Conservation (phyloP, 2,113 vertebrate species). For the Labrus mixtus region DNA sequence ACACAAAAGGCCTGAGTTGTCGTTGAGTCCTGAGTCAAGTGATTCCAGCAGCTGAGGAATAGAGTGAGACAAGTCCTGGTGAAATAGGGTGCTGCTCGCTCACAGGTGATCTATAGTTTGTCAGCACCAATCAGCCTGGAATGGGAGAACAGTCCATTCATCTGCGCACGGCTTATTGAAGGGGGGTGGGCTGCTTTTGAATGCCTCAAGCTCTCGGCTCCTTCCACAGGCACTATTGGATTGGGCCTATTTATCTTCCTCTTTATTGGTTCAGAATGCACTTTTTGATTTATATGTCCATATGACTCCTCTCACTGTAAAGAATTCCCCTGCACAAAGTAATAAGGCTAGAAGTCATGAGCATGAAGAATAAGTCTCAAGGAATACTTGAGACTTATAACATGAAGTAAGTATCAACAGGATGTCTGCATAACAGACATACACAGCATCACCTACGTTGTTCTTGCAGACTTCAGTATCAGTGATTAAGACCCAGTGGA, state of each 20-base stretch:
- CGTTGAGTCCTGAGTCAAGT: conserved; percentile 52
- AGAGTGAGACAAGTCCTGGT: conserved; percentile 71
- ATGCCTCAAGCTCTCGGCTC: conserved; percentile 72
- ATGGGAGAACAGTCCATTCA: conserved; percentile 78
- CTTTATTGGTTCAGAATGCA: conserved; percentile 80
- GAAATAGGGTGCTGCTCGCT: conserved; percentile 75
- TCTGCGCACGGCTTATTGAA: conserved; percentile 82
- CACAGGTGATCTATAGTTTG: conserved; percentile 82
- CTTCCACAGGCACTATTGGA: conserved; percentile 73
- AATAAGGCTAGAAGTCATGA: conserved; percentile 36
- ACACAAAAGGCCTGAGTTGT: conserved; percentile 53
- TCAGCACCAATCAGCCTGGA: conserved; percentile 78
- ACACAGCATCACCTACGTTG: conserved; percentile 48
- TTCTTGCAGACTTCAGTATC: conserved; percentile 34
- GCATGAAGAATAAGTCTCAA: conserved; percentile 61
- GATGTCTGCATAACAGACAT: conserved; percentile 53
- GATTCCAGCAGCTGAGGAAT: conserved; percentile 66
- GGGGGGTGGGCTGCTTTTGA: conserved; percentile 75
- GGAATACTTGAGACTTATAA: conserved; percentile 62
- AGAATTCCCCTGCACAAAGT: conserved; percentile 45
- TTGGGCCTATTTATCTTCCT: conserved; percentile 80
- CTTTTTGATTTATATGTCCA: conserved; percentile 79
- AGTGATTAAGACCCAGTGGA: conserved; percentile 51
- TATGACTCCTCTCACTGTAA: conserved; percentile 70
- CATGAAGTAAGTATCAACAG: conserved; percentile 61